These are phyloP conservation scores for Metaphire vulgaris DNA, from an alignment of 1,140 invertebrate species.

Conservation along the genomic window DNA sequence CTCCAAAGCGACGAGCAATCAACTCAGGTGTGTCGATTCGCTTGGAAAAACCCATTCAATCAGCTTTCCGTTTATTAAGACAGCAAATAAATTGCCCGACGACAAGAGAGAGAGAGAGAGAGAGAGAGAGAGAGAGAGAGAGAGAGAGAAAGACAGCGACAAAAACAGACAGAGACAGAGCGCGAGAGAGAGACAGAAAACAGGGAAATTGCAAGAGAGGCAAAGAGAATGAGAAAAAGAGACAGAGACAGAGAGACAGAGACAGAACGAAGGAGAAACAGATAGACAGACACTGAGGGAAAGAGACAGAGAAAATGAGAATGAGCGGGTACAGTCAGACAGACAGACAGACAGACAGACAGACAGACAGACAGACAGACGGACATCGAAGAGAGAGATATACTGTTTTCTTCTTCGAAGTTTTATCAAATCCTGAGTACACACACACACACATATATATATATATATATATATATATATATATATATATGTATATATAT, in stretches of 20 bases:
- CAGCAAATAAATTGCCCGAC: too few species aligned
- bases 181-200: constrained; percentile 3
- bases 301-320: background rate
- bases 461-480: too few species aligned
- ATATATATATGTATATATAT: too few species aligned
- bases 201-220: background rate
- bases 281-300: background rate
- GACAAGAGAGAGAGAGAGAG: constrained; percentile 15
- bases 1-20: too few species aligned
- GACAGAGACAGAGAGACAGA: constrained; percentile 1
- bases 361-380: constrained; percentile 12
- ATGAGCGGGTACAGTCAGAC: background rate
- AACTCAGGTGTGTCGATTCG: too few species aligned
- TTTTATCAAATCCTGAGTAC: too few species aligned
- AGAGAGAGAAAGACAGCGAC: background rate
- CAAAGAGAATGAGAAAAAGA: background rate
- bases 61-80: too few species aligned
- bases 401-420: too few species aligned
- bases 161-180: background rate
- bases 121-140: constrained; percentile 5
- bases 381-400: background rate
- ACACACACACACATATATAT: too few species aligned
- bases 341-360: background rate
- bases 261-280: background rate
- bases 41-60: too few species aligned